These are phyloP conservation scores for Pteronotus mesoamericanus DNA, from an alignment of 2,797 vertebrate species.

Conservation along the genomic window DNA sequence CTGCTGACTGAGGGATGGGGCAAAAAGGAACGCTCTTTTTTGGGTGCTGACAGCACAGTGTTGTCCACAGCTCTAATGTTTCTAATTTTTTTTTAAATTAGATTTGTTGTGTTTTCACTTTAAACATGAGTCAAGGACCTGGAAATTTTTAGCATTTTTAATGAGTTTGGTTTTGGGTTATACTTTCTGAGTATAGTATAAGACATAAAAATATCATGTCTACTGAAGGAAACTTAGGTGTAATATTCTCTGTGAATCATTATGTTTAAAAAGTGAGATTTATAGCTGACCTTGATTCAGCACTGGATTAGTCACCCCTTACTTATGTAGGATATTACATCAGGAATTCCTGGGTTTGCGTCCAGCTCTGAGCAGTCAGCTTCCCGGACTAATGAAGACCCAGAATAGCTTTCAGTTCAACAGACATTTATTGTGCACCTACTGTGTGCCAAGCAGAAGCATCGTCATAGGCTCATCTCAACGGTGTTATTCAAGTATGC, in stretches of 20 bases:
- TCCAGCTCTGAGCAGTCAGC: conserved; percentile 76
- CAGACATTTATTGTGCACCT: conserved; percentile 42
- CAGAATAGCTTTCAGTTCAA: conserved; percentile 60
- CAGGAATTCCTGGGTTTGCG: conserved; percentile 80
- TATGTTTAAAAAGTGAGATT: conserved; percentile 82
- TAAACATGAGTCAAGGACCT: conserved; percentile 33
- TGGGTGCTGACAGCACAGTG: background rate
- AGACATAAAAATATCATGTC: conserved; percentile 64
- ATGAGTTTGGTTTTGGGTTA: conserved; percentile 43
- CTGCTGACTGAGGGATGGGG: background rate
- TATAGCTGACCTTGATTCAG: conserved; percentile 81
- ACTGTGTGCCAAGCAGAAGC: conserved; percentile 65
- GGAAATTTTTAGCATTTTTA: conserved; percentile 38
- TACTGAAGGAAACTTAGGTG: conserved; percentile 71
- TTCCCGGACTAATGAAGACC: conserved; percentile 80
- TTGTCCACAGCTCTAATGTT: conserved; percentile 21
- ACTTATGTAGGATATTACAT: conserved; percentile 83
- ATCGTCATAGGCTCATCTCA: conserved; percentile 68
- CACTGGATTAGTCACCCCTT: conserved; percentile 83
- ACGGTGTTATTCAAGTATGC: conserved; percentile 77
- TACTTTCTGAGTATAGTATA: conserved; percentile 47
- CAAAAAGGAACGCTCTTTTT: background rate
- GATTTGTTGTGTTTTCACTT: conserved; percentile 17
- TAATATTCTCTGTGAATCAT: conserved; percentile 66
- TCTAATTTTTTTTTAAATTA: background rate